A percentile compares a stretch with the other conserved stretches of the same genome.
Conservation (phyloP, 2,888 invertebrate species). For the Orthonychiurus folsomi region DNA sequence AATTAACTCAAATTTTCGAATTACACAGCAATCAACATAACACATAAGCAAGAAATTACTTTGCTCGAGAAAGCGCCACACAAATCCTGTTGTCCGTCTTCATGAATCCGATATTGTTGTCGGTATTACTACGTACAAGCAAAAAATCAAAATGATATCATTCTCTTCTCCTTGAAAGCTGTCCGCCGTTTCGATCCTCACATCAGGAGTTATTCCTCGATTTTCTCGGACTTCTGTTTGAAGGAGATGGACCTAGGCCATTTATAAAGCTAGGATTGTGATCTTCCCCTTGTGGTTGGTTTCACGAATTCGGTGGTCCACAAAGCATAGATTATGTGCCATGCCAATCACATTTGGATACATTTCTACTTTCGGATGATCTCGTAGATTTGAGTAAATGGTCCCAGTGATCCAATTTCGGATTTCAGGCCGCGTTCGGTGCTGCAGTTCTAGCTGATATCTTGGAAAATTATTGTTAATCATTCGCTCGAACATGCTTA, state of each 20-base stretch:
- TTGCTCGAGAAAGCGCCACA: slow-evolving; percentile 43
- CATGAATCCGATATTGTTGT: slow-evolving; percentile 41
- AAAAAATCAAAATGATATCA: slow-evolving; percentile 44
- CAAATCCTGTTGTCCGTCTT: slow-evolving; percentile 40
- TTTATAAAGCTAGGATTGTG: slow-evolving; percentile 44
- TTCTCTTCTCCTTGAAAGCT: slow-evolving; percentile 43
- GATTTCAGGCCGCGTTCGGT: slow-evolving; percentile 50
- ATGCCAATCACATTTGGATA: slow-evolving; percentile 42
- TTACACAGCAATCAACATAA: too few relatives aligned
- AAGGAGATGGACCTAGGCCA: slow-evolving; percentile 42
- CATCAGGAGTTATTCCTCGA: neutral
- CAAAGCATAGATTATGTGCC: slow-evolving; percentile 56
- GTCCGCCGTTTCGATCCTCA: slow-evolving; percentile 5
- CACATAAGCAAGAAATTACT: too few relatives aligned
- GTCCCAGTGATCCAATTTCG: slow-evolving; percentile 41
- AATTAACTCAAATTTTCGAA: too few relatives aligned
- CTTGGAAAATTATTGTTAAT: slow-evolving; percentile 46
- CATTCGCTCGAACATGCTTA: slow-evolving; percentile 51
- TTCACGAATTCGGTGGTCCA: slow-evolving; percentile 54
- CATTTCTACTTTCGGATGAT: slow-evolving; percentile 41
- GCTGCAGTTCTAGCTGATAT: slow-evolving; percentile 47
- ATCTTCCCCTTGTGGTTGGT: slow-evolving; percentile 47
- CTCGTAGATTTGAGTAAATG: slow-evolving; percentile 43
- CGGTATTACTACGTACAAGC: slow-evolving; percentile 43
- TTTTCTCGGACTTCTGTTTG: slow-evolving; percentile 39